These are phyloP conservation scores for Maccullochella peelii DNA, from an alignment of 2,113 vertebrate species.

Conservation along the genomic window DNA sequence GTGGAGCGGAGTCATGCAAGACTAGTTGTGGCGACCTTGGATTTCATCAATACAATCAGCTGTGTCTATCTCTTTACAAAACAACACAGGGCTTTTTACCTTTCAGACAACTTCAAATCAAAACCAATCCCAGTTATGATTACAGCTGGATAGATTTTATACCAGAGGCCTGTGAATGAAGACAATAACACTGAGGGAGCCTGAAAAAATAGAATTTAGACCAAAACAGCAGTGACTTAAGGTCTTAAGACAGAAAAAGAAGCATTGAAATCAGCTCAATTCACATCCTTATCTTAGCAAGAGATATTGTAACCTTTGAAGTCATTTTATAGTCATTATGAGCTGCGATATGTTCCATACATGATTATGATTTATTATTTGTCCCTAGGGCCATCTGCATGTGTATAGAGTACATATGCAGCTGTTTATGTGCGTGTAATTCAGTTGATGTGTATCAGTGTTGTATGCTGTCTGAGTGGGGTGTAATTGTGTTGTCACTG, in stretches of 20 bases:
- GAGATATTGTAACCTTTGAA: slow-evolving; percentile 65
- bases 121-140: slow-evolving; percentile 48
- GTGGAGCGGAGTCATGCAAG: slow-evolving; percentile 57
- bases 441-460: slow-evolving; percentile 24
- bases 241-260: neutral
- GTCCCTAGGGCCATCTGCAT: neutral
- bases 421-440: slow-evolving; percentile 10
- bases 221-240: slow-evolving; percentile 20
- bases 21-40: slow-evolving; percentile 60
- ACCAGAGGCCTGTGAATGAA: slow-evolving; percentile 3
- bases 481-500: slow-evolving; percentile 47
- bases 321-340: slow-evolving; percentile 55
- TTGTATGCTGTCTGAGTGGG: slow-evolving; percentile 7
- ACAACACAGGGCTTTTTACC: slow-evolving; percentile 19
- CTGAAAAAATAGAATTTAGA: slow-evolving; percentile 7
- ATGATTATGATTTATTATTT: slow-evolving; percentile 49
- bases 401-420: neutral
- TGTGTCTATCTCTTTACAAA: slow-evolving; percentile 32
- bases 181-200: slow-evolving; percentile 20
- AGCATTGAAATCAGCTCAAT: slow-evolving; percentile 11
- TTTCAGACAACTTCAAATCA: slow-evolving; percentile 36
- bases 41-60: slow-evolving; percentile 62
- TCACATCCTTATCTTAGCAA: slow-evolving; percentile 26
- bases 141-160: slow-evolving; percentile 40
- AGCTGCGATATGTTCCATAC: slow-evolving; percentile 40